Conservation (phyloP, 2,888 invertebrate species). For the Polydrusus cervinus region DNA sequence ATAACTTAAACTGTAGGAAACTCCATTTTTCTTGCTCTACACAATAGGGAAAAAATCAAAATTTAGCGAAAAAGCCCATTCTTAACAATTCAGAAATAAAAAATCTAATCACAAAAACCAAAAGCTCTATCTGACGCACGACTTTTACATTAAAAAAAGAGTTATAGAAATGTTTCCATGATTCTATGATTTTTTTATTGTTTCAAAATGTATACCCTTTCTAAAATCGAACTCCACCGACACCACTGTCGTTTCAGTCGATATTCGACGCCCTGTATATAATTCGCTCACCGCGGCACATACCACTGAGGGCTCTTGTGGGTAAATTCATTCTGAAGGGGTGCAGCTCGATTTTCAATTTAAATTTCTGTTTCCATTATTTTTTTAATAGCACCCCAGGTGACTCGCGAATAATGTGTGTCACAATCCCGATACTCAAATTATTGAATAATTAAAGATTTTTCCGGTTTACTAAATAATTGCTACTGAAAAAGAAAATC, state of each 20-base stretch:
- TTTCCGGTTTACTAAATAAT: background rate
- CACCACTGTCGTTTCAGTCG: background rate
- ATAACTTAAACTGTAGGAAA: no score
- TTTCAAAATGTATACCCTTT: no score
- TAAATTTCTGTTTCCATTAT: constrained; percentile 31
- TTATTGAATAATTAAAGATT: constrained; percentile 26
- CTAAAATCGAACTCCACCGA: no score
- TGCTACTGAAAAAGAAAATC: background rate
- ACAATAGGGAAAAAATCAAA: no score
- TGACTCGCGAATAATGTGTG: constrained; percentile 27
- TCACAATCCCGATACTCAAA: constrained; percentile 16
- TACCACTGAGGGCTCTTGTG: constrained; percentile 34
- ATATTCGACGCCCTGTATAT: constrained; percentile 7
- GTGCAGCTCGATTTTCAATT: constrained; percentile 24
- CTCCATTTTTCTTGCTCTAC: no score
- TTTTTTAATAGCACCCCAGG: constrained; percentile 34
- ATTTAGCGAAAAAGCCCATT: no score
- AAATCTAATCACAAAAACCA: no score
- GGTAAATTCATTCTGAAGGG: constrained; percentile 28
- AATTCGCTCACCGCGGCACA: constrained; percentile 6
- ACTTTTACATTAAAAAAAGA: no score
- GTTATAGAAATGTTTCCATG: no score
- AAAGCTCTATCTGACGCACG: no score
- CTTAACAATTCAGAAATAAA: no score
- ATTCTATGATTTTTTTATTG: no score